These are phyloP conservation scores for Triops cancriformis DNA, from an alignment of 1,140 invertebrate species.

Conservation along the genomic window DNA sequence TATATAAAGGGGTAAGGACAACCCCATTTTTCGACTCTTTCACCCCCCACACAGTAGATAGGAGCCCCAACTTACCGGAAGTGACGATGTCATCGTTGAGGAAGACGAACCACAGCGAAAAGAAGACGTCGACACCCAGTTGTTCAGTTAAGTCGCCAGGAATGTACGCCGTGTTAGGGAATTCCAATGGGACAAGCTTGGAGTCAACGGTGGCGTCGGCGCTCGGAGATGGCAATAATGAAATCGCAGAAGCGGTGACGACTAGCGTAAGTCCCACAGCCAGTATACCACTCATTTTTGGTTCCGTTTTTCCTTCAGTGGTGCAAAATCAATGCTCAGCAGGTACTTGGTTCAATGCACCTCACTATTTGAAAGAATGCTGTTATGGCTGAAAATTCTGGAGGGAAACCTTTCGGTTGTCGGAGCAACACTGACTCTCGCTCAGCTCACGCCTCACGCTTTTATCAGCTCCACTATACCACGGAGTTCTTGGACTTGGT, in stretches of 20 bases:
- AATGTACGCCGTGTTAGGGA: conserved; percentile 46
- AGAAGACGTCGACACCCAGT: conserved; percentile 44
- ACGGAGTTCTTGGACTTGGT: not conserved
- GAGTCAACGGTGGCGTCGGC: not conserved
- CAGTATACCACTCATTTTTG: not conserved
- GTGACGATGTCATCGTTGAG: conserved; percentile 45
- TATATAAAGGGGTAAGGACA: not conserved
- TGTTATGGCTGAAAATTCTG: not conserved
- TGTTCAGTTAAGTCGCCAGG: conserved; percentile 43
- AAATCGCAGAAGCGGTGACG: not conserved
- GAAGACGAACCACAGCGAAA: conserved; percentile 47
- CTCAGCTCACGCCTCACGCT: not conserved
- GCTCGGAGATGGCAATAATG: not conserved
- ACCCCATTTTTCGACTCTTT: not conserved
- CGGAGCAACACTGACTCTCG: conserved; percentile 9
- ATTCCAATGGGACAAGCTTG: conserved; percentile 29
- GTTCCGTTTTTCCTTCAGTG: too few relatives aligned
- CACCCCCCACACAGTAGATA: not conserved
- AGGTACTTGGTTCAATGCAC: not conserved
- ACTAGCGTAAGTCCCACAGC: not conserved
- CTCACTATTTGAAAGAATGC: not conserved
- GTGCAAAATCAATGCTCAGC: too few relatives aligned
- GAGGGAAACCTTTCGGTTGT: not conserved
- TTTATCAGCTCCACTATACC: conserved; percentile 10
- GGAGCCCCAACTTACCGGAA: conserved; percentile 39